Conservation (phyloP, 1,140 invertebrate genomes). For the Anadara kagoshimensis region DNA sequence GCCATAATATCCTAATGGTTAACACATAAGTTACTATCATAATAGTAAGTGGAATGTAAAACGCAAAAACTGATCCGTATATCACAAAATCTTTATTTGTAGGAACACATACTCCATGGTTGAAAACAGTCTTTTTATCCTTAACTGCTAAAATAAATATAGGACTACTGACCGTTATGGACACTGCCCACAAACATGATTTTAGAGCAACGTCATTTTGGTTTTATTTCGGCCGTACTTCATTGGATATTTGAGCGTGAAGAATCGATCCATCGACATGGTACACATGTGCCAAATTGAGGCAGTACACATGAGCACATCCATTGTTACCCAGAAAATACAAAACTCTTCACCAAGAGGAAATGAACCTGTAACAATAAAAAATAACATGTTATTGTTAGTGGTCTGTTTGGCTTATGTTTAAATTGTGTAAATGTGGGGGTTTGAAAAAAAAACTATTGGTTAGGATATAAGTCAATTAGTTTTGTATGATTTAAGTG, state of each 20-base stretch:
- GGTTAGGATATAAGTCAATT: background rate
- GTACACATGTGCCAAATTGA: slow-evolving; percentile 98
- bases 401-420: background rate
- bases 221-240: slow-evolving; percentile 91
- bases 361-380: slow-evolving; percentile 86
- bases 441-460: too few species aligned
- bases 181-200: slow-evolving; percentile 91
- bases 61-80: slow-evolving; percentile 93
- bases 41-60: slow-evolving; percentile 95
- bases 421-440: background rate
- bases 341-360: slow-evolving; percentile 91
- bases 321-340: slow-evolving; percentile 94
- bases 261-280: slow-evolving; percentile 89
- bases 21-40: slow-evolving; percentile 95
- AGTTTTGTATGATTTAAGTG: too few species aligned
- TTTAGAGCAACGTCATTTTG: slow-evolving; percentile 86
- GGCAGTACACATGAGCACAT: slow-evolving; percentile 94
- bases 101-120: slow-evolving; percentile 80
- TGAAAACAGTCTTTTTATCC: slow-evolving; percentile 73
- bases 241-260: slow-evolving; percentile 72
- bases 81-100: slow-evolving; percentile 83
- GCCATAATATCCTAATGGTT: slow-evolving; percentile 81
- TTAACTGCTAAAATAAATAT: slow-evolving; percentile 88
- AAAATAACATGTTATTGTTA: background rate
- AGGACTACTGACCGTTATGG: slow-evolving; percentile 90